Conservation (phyloP, 2,113 vertebrate species). For the Pterocles burchelli region DNA sequence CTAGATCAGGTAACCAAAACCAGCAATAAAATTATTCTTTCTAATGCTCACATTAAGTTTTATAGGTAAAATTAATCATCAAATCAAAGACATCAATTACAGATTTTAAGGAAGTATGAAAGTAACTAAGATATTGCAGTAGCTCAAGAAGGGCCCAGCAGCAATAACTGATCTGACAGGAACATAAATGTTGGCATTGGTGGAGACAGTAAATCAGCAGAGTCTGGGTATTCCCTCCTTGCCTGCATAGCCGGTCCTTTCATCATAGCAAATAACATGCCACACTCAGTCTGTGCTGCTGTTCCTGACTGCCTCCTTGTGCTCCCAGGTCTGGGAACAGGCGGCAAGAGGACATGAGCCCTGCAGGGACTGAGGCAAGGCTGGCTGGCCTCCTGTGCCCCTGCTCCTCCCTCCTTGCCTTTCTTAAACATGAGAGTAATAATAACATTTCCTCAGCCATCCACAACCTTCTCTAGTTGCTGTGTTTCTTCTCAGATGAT, state of each 20-base stretch:
- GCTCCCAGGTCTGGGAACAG: background rate
- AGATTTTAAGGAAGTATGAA: background rate
- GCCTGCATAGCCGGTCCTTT: background rate
- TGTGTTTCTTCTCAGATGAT: fast-evolving
- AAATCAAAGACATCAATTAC: background rate
- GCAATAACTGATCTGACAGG: background rate
- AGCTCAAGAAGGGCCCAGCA: background rate
- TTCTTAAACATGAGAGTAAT: background rate
- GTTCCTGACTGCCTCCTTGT: background rate
- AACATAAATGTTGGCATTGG: background rate
- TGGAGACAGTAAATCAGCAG: background rate
- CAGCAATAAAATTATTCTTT: background rate
- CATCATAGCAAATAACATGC: background rate
- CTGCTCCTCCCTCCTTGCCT: background rate
- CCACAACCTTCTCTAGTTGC: background rate
- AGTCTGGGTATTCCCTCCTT: background rate
- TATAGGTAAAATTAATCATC: background rate
- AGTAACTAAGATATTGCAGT: background rate
- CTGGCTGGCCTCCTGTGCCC: background rate
- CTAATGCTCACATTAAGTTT: background rate
- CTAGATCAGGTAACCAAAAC: background rate
- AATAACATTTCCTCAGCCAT: background rate
- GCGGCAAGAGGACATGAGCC: background rate
- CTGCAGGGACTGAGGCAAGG: background rate
- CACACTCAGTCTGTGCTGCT: background rate